A percentile compares a stretch with the other conserved stretches of the same genome.
These are phyloP conservation scores for Oxygymnocypris stewartii DNA, from an alignment of 2,113 vertebrate genomes.

Conservation along the genomic window DNA sequence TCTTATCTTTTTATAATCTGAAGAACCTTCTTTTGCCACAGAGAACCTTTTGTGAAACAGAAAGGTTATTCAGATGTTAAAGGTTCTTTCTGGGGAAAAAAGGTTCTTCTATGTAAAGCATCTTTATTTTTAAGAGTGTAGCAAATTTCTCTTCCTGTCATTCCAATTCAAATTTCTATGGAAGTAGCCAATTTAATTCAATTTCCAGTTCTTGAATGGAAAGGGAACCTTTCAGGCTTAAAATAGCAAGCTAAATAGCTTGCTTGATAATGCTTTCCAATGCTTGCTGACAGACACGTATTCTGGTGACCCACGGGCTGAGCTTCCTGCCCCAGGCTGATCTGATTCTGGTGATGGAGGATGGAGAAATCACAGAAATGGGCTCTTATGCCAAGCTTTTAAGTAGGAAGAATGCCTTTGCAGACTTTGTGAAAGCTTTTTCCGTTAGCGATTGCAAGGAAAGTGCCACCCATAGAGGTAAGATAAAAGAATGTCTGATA, in stretches of 20 bases:
- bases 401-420: slow-evolving; percentile 77
- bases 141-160: background rate
- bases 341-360: slow-evolving; percentile 81
- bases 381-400: slow-evolving; percentile 84
- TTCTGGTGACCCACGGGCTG: slow-evolving; percentile 83
- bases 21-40: too few species aligned
- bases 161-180: background rate
- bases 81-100: too few species aligned
- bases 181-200: background rate
- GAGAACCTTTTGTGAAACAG: too few species aligned
- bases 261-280: background rate
- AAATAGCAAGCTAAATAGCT: background rate
- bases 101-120: too few species aligned
- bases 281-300: slow-evolving; percentile 73
- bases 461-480: slow-evolving; percentile 47
- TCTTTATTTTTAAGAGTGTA: too few species aligned
- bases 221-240: background rate
- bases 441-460: slow-evolving; percentile 59
- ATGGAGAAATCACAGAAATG: slow-evolving; percentile 83
- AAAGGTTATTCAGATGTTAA: too few species aligned
- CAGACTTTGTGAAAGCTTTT: slow-evolving; percentile 72
- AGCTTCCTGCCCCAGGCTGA: slow-evolving; percentile 82
- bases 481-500: background rate
- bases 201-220: background rate
- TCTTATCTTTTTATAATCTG: too few species aligned